phyloP scores from a whole-genome alignment of 1,140 invertebrate genomes.

The Latrodectus geometricus region DNA sequence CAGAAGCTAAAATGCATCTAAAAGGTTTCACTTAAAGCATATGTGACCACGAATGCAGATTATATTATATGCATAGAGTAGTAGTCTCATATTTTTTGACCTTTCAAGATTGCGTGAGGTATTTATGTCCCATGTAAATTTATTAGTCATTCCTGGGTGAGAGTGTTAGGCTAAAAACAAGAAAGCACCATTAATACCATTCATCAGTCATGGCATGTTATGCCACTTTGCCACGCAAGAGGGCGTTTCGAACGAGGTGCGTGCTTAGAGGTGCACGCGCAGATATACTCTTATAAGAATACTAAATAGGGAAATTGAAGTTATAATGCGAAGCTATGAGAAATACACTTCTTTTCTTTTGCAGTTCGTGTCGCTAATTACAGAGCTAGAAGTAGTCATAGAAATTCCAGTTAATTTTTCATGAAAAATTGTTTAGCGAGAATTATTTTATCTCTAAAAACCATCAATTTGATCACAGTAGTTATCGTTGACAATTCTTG shows the following conservation, averaged over 20 bases:
- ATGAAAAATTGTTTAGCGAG: conserved; percentile 1
- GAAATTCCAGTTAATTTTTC: conserved; percentile 21
- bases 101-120: conserved; percentile 13
- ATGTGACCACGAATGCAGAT: not conserved
- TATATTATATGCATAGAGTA: not conserved
- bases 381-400: conserved; percentile 6
- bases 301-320: not conserved
- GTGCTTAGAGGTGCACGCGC: conserved; percentile 20
- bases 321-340: not conserved
- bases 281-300: not conserved
- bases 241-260: conserved; percentile 20
- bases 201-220: conserved; percentile 46
- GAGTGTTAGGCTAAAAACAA: conserved; percentile 37
- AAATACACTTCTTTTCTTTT: not conserved
- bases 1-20: not conserved
- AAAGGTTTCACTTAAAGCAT: not conserved
- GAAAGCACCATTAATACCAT: conserved; percentile 41
- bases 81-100: conserved; percentile 23
- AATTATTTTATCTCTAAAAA: not conserved
- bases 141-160: conserved; percentile 40
- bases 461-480: not conserved
- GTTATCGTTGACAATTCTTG: conserved; percentile 2
- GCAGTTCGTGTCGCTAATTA: conserved; percentile 3
- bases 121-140: conserved; percentile 44
- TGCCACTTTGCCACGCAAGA: conserved; percentile 54